A percentile compares a stretch with the other conserved stretches of the same genome.
phyloP scores from a whole-genome alignment of 2,113 vertebrate genomes.

The Stictonetta naevosa region DNA sequence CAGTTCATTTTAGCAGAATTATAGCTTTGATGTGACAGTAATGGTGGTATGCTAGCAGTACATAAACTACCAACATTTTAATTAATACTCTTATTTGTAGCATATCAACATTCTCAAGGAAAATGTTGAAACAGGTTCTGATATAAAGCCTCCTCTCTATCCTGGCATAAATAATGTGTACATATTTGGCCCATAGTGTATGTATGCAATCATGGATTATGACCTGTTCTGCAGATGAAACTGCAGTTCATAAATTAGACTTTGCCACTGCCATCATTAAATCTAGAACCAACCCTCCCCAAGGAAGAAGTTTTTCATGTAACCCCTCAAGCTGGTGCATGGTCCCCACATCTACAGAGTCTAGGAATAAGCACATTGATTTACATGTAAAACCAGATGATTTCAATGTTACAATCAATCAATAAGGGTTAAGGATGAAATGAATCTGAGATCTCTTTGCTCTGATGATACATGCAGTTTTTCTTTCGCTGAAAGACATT shows the following conservation, averaged over 20 bases:
- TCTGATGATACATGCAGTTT: not conserved
- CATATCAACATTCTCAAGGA: not conserved
- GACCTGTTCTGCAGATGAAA: not conserved
- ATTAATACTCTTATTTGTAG: not conserved
- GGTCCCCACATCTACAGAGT: not conserved
- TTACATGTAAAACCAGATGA: not conserved
- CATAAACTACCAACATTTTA: not conserved
- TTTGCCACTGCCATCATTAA: not conserved
- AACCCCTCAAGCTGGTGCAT: not conserved
- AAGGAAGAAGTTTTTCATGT: not conserved
- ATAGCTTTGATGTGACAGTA: conserved; percentile 4
- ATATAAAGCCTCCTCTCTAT: not conserved
- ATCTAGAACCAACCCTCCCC: not conserved
- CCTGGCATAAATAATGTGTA: not conserved
- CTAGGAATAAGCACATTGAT: not conserved
- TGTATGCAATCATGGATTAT: not conserved
- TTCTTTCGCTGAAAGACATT: not conserved
- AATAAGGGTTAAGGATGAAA: not conserved
- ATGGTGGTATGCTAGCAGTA: not conserved
- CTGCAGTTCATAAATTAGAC: not conserved
- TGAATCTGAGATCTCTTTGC: not conserved
- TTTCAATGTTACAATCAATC: not conserved
- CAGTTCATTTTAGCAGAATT: not conserved
- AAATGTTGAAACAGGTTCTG: not conserved
- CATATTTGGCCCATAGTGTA: not conserved